Evolutionary conservation across 1,140 invertebrate genomes (phyloP).

Genomic region (Hesperophylax magnus): DNA sequence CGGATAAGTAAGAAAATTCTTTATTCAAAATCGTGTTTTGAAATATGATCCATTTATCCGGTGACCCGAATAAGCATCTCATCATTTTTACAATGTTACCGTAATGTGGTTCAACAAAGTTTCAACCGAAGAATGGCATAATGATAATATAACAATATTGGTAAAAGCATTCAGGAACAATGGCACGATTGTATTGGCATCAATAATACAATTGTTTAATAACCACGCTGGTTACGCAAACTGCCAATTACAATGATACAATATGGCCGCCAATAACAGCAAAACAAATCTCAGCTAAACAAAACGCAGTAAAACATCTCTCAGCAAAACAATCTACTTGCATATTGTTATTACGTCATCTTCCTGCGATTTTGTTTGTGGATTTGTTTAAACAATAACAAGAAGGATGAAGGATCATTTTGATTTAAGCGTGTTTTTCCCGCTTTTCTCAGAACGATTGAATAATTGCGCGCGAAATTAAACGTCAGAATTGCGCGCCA

Average conservation of each 20-base stretch:
- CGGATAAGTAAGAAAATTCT: not conserved
- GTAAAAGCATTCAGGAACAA: not conserved
- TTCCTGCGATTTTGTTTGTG: too few relatives aligned
- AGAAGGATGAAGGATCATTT: too few relatives aligned
- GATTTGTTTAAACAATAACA: too few relatives aligned
- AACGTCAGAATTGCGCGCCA: slow-evolving; percentile 24
- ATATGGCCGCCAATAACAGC: not conserved
- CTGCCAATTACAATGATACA: not conserved
- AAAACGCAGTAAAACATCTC: not conserved
- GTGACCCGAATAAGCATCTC: not conserved
- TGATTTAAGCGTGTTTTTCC: too few relatives aligned
- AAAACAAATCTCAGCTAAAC: not conserved
- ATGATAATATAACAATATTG: too few relatives aligned
- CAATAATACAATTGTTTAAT: slow-evolving; percentile 1
- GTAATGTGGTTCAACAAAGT: not conserved
- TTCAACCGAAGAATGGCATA: too few relatives aligned
- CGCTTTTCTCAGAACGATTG: not conserved
- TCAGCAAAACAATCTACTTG: too few relatives aligned
- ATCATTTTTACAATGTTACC: not conserved
- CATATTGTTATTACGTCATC: too few relatives aligned
- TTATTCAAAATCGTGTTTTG: not conserved
- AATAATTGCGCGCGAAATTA: slow-evolving; percentile 12
- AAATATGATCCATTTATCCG: not conserved
- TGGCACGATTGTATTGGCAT: not conserved
- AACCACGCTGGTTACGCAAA: not conserved